Evolutionary conservation across 1,140 invertebrate genomes (phyloP).

Genomic region (Aplysia californica): DNA sequence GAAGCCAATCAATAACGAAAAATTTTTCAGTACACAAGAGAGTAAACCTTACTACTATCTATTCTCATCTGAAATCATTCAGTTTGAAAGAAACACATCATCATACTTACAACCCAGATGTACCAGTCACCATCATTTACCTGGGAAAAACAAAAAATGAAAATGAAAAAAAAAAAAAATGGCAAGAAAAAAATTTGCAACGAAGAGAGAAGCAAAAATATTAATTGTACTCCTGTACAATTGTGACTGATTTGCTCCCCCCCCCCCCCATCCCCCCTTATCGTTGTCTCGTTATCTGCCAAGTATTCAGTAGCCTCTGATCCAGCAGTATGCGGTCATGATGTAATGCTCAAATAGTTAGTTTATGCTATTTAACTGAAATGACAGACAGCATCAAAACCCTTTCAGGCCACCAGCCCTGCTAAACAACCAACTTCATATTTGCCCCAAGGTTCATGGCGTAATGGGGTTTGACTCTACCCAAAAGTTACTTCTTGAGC

Average conservation of each 20-base stretch:
- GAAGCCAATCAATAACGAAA: background rate
- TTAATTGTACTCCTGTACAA: background rate
- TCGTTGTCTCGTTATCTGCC: no score
- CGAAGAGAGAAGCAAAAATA: background rate
- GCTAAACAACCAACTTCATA: no score
- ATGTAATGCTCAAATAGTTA: background rate
- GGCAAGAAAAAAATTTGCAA: background rate
- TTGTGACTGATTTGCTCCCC: no score
- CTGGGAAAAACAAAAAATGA: background rate
- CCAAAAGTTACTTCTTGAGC: no score
- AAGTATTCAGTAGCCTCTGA: no score
- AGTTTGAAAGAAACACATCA: background rate
- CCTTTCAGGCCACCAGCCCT: no score
- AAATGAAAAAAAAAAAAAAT: constrained; percentile 1
- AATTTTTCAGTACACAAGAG: background rate
- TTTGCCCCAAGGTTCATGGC: no score
- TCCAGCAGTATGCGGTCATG: background rate
- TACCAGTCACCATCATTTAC: constrained; percentile 24
- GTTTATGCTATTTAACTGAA: no score
- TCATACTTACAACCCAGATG: constrained; percentile 6
- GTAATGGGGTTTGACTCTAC: no score
- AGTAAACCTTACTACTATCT: background rate
- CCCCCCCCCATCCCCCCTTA: no score
- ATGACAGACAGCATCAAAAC: no score
- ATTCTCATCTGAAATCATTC: background rate